These are phyloP conservation scores for Dasyprocta punctata DNA, from an alignment of 2,113 vertebrate genomes.

Conservation along the genomic window DNA sequence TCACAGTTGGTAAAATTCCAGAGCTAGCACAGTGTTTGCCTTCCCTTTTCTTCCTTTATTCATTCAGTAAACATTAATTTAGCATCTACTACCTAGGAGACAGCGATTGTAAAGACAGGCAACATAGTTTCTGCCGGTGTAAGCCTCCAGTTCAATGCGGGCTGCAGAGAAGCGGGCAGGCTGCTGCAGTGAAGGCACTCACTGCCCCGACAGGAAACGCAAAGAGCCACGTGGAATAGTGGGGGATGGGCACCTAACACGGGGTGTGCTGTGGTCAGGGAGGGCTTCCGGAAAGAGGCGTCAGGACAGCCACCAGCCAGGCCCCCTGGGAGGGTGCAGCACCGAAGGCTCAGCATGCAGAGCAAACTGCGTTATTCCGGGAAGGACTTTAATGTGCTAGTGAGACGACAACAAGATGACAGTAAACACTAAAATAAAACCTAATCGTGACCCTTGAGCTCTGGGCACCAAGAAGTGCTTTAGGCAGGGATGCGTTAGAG, in stretches of 20 bases:
- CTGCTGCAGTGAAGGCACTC: background rate
- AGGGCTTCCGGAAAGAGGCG: background rate
- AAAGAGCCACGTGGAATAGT: background rate
- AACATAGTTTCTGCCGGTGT: background rate
- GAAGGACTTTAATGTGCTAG: background rate
- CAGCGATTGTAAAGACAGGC: background rate
- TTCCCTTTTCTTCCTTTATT: background rate
- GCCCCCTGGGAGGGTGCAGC: background rate
- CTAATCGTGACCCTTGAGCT: no score
- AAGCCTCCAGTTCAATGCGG: background rate
- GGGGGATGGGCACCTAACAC: rapidly evolving
- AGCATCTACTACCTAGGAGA: background rate
- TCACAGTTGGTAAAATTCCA: conserved; percentile 12
- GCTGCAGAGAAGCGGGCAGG: background rate
- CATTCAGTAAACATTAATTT: conserved; percentile 44
- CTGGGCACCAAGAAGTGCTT: background rate
- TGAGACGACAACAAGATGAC: background rate
- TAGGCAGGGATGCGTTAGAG: background rate
- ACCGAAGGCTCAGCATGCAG: background rate
- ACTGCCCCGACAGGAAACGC: background rate
- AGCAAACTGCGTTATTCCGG: background rate
- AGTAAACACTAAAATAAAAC: background rate
- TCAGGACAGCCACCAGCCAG: background rate
- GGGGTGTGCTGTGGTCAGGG: background rate
- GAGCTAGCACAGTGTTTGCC: background rate